Conservation (phyloP, 37 sponge, comb jelly and placozoan genomes). For the Halisarca cf. caerulea region DNA sequence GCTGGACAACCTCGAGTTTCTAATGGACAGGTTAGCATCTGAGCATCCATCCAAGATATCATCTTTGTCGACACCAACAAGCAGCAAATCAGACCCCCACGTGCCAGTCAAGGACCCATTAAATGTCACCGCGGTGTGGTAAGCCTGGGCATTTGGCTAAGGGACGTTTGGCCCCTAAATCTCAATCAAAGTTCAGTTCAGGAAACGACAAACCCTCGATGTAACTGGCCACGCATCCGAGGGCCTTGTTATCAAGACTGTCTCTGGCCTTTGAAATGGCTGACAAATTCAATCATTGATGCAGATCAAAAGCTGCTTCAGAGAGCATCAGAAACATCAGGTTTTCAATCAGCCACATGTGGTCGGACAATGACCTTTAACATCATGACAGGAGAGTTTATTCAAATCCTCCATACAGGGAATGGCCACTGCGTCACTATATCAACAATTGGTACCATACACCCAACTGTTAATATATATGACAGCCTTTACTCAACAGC, state of each 20-base stretch:
- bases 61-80: no score
- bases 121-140: no score
- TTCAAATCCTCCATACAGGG: slow-evolving; percentile 25
- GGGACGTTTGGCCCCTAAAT: no score
- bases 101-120: no score
- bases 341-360: slow-evolving; percentile 29
- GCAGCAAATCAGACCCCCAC: no score
- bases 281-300: slow-evolving; percentile 28
- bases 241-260: slow-evolving; percentile 20
- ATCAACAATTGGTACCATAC: slow-evolving; percentile 11
- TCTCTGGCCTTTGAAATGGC: slow-evolving; percentile 14
- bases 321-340: background rate
- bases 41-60: no score
- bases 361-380: slow-evolving; percentile 37
- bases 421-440: slow-evolving; percentile 24
- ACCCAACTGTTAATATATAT: slow-evolving; percentile 18
- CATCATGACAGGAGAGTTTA: slow-evolving; percentile 13
- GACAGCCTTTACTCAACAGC: slow-evolving; percentile 31
- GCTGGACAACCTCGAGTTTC: no score
- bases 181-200: no score
- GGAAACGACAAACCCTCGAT: no score
- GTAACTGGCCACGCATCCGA: no score
- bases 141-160: no score
- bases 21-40: no score
- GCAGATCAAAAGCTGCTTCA: slow-evolving; percentile 30